These are phyloP conservation scores for Mormyrus hasselquistii DNA, from an alignment of 2,797 vertebrate species.

Conservation along the genomic window DNA sequence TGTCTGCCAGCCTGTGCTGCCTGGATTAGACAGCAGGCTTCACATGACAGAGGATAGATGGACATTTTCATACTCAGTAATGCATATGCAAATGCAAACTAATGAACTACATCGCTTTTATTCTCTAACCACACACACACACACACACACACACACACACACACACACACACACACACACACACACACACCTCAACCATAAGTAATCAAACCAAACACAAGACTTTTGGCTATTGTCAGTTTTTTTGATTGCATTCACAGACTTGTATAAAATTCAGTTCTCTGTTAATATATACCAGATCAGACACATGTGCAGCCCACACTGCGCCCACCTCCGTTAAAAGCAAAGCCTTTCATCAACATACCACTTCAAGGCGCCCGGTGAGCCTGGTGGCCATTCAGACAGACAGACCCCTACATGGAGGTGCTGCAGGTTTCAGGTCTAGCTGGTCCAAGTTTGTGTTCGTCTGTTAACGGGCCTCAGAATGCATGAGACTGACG, in stretches of 20 bases:
- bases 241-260: neutral
- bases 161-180: neutral
- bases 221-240: neutral
- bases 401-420: neutral
- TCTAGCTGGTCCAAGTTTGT: neutral
- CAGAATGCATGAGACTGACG: neutral
- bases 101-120: neutral
- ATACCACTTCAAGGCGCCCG: conserved; percentile 25
- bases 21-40: neutral
- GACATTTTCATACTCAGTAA: neutral
- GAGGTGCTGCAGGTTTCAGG: neutral
- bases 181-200: neutral
- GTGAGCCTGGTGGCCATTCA: neutral
- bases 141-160: neutral
- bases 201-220: neutral
- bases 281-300: neutral
- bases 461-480: neutral
- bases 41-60: neutral
- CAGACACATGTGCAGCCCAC: neutral
- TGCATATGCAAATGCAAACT: neutral
- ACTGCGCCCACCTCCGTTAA: neutral
- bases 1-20: neutral
- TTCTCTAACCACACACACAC: neutral
- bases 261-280: neutral
- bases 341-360: conserved; percentile 46